Percentiles rank a stretch among this genome's conserved stretches.
Conservation (phyloP, 2,888 invertebrate genomes). For the Oscheius sp. region DNA sequence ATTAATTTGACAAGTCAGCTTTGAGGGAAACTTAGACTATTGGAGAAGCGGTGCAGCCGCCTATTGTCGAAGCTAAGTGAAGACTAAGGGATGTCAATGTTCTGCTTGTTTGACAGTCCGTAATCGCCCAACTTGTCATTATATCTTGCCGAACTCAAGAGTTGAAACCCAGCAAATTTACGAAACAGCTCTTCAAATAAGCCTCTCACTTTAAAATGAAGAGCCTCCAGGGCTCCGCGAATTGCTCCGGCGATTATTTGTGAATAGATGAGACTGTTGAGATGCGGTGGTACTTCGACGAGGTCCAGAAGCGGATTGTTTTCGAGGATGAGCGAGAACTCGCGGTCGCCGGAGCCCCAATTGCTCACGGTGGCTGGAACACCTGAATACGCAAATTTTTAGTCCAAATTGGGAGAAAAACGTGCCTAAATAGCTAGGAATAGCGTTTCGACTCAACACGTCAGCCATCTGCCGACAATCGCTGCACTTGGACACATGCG, state of each 20-base stretch:
- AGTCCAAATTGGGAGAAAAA: neutral
- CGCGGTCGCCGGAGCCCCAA: conserved; percentile 84
- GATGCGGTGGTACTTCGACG: conserved; percentile 55
- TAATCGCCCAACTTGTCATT: too few relatives aligned
- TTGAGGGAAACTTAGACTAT: too few relatives aligned
- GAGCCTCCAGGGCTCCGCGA: conserved; percentile 97
- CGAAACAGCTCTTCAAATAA: neutral
- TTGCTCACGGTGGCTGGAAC: conserved; percentile 91
- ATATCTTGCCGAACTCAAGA: too few relatives aligned
- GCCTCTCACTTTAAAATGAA: conserved; percentile 75
- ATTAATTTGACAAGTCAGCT: too few relatives aligned
- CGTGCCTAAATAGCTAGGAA: conserved; percentile 82
- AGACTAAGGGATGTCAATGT: too few relatives aligned
- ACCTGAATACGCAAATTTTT: conserved; percentile 75
- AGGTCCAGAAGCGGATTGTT: conserved; percentile 89
- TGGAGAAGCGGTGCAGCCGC: too few relatives aligned
- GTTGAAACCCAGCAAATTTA: too few relatives aligned
- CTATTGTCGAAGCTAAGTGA: too few relatives aligned
- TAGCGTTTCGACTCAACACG: conserved; percentile 78
- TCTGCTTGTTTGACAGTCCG: too few relatives aligned
- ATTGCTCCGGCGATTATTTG: conserved; percentile 85
- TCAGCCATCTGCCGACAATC: conserved; percentile 94
- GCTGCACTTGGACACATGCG: conserved; percentile 87
- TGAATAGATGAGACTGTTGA: conserved; percentile 74
- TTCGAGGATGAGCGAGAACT: conserved; percentile 94